A percentile compares a stretch with the other conserved stretches of the same genome.
These are phyloP conservation scores for Ameiurus melas DNA, from an alignment of 2,113 vertebrate genomes.

Conservation along the genomic window DNA sequence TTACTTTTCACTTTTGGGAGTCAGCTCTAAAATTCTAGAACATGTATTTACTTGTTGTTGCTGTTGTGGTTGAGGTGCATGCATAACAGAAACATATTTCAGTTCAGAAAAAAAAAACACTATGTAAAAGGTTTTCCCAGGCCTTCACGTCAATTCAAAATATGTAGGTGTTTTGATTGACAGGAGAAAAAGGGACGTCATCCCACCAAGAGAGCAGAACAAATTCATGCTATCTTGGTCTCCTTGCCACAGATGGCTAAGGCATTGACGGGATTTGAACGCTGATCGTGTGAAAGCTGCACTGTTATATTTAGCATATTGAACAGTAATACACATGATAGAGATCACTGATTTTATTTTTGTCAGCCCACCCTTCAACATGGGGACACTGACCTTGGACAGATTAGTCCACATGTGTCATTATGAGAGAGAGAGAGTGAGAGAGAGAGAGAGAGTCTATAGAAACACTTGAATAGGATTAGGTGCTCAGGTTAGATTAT, in stretches of 20 bases:
- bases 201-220: background rate
- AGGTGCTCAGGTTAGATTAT: background rate
- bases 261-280: background rate
- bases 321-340: constrained; percentile 8
- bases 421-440: background rate
- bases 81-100: background rate
- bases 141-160: background rate
- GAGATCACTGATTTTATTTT: background rate
- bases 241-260: background rate
- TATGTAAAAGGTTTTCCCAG: background rate
- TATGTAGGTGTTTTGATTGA: background rate
- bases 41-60: background rate
- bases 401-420: constrained; percentile 15
- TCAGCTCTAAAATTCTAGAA: background rate
- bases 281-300: background rate
- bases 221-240: background rate
- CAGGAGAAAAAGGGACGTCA: background rate
- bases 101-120: background rate
- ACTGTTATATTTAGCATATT: constrained; percentile 2
- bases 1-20: background rate
- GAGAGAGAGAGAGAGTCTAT: background rate
- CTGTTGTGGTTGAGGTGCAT: background rate
- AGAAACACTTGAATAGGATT: background rate
- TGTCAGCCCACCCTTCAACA: constrained; percentile 9
- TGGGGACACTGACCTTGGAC: constrained; percentile 2